Percentiles rank a stretch among this genome's conserved stretches.
Conservation (phyloP, 1,140 invertebrate species). For the Dendrolimus punctatus region DNA sequence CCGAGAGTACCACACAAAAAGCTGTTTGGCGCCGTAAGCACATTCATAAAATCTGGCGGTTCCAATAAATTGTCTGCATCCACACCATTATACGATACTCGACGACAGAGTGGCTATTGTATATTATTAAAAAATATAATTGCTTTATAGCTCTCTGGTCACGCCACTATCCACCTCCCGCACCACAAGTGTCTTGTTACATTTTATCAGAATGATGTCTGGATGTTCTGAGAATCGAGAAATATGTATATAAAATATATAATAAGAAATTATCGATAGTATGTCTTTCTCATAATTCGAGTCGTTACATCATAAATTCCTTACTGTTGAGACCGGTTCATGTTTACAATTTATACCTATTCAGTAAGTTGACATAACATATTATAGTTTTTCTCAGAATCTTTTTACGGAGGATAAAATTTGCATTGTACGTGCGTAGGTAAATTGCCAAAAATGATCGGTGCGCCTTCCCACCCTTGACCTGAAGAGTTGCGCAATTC, state of each 20-base stretch:
- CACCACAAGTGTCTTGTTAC: conserved; percentile 21
- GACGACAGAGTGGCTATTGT: conserved; percentile 13
- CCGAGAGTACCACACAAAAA: conserved; percentile 37
- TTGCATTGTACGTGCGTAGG: conserved; percentile 38
- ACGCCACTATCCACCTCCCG: conserved; percentile 3
- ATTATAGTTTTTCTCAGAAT: not conserved
- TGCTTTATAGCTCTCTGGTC: too few species aligned
- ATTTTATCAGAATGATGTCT: conserved; percentile 15
- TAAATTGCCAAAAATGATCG: conserved; percentile 51
- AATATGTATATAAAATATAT: not conserved
- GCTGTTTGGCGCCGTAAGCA: conserved; percentile 48
- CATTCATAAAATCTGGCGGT: conserved; percentile 35
- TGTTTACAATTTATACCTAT: too few species aligned
- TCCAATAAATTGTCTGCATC: conserved; percentile 48
- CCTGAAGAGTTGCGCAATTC: conserved; percentile 41
- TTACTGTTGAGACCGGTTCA: too few species aligned
- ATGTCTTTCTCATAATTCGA: not conserved
- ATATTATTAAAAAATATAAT: conserved; percentile 9
- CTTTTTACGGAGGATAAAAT: conserved; percentile 30
- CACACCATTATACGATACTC: conserved; percentile 23
- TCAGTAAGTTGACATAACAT: too few species aligned
- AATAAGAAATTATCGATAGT: not conserved
- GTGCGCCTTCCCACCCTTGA: conserved; percentile 54
- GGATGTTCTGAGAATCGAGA: conserved; percentile 2
- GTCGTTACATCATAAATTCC: too few species aligned